A percentile compares a stretch with the other conserved stretches of the same genome.
phyloP scores from a whole-genome alignment of 1,140 invertebrate species.

The Monomorium pharaonis region DNA sequence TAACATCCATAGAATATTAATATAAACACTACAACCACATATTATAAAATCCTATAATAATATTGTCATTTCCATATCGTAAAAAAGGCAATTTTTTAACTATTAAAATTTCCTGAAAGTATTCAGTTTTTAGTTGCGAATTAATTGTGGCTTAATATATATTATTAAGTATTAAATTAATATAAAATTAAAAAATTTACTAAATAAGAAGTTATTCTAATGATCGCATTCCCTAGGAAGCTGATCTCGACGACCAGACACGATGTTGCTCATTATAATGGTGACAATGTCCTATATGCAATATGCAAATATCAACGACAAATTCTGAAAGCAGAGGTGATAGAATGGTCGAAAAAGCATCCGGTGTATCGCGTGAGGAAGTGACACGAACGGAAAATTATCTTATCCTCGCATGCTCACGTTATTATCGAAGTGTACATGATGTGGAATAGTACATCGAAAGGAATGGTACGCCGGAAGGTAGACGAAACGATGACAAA shows the following conservation, averaged over 20 bases:
- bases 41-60: background rate
- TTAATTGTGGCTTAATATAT: background rate
- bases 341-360: slow-evolving; percentile 7
- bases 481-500: background rate
- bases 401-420: slow-evolving; percentile 66
- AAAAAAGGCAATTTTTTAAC: background rate
- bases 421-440: slow-evolving; percentile 39
- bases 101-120: background rate
- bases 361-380: slow-evolving; percentile 72
- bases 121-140: background rate
- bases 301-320: slow-evolving; percentile 66
- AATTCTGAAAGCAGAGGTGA: slow-evolving; percentile 12
- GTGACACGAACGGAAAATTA: slow-evolving; percentile 74
- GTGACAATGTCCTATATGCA: slow-evolving; percentile 29
- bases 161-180: background rate
- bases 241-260: background rate
- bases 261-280: slow-evolving; percentile 32
- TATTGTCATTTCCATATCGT: background rate
- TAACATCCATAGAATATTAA: background rate
- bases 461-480: background rate
- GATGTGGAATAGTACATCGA: background rate
- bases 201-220: slow-evolving; percentile 15
- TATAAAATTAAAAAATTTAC: background rate
- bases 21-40: background rate
- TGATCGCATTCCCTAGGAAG: background rate